phyloP scores from a whole-genome alignment of 2,888 invertebrate species.

The Acleris literana region DNA sequence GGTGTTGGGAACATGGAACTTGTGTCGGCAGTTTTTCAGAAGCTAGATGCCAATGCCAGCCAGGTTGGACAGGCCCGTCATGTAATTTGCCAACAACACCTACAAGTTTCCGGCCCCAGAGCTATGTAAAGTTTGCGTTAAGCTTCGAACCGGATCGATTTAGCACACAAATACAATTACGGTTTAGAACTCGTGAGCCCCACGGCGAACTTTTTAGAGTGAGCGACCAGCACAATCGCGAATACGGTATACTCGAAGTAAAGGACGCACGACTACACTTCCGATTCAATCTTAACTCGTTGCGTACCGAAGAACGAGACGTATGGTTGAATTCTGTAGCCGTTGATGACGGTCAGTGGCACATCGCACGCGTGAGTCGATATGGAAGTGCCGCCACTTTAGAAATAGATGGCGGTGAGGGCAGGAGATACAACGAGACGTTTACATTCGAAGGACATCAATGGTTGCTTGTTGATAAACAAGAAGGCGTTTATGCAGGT shows the following conservation, averaged over 20 bases:
- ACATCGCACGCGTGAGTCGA: constrained; percentile 94
- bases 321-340: constrained; percentile 95
- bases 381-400: constrained; percentile 96
- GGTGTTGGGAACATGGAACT: constrained; percentile 97
- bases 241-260: constrained; percentile 96
- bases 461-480: constrained; percentile 95
- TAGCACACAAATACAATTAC: constrained; percentile 95
- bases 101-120: constrained; percentile 95
- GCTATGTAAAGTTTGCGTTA: constrained; percentile 98
- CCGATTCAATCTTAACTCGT: constrained; percentile 95
- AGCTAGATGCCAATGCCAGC: constrained; percentile 96
- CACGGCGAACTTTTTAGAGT: constrained; percentile 97
- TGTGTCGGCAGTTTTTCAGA: constrained; percentile 96
- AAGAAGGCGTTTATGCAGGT: constrained; percentile 97
- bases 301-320: constrained; percentile 94
- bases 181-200: constrained; percentile 96
- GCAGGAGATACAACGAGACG: constrained; percentile 95
- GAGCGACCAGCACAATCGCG: constrained; percentile 96
- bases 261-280: constrained; percentile 95
- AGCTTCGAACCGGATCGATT: constrained; percentile 97
- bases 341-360: constrained; percentile 98
- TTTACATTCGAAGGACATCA: constrained; percentile 96
- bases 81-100: constrained; percentile 94
- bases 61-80: constrained; percentile 96
- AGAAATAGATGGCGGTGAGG: constrained; percentile 97